Percentiles rank a stretch among this genome's conserved stretches.
Conservation (phyloP, 1,140 invertebrate species). For the Ladona fulva region DNA sequence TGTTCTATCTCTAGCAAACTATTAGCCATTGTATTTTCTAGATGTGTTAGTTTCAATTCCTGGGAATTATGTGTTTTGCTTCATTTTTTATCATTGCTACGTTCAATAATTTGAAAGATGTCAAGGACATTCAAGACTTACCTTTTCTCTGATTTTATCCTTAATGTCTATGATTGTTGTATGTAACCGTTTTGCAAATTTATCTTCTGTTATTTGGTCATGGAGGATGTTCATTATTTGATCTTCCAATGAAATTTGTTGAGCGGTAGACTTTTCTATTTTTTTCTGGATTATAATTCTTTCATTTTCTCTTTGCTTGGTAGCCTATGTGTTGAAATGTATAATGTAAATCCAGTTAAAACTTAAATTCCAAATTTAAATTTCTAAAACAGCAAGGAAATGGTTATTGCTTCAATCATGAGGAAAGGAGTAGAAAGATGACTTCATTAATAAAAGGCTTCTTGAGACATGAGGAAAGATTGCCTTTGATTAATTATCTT, state of each 20-base stretch:
- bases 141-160: constrained; percentile 23
- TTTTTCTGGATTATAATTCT: constrained; percentile 34
- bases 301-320: constrained; percentile 26
- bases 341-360: too few relatives aligned
- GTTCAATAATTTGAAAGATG: neutral
- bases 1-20: neutral
- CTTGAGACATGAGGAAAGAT: too few relatives aligned
- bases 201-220: constrained; percentile 57
- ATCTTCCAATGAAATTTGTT: constrained; percentile 50
- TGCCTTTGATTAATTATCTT: too few relatives aligned
- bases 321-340: too few relatives aligned
- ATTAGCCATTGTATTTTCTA: neutral
- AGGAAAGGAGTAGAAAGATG: too few relatives aligned
- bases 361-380: too few relatives aligned
- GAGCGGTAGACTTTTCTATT: constrained; percentile 40
- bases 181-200: constrained; percentile 30
- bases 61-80: neutral
- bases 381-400: too few relatives aligned
- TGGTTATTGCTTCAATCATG: too few relatives aligned
- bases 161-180: constrained; percentile 21
- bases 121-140: neutral
- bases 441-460: too few relatives aligned
- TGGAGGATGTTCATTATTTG: constrained; percentile 52
- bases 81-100: neutral
- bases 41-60: neutral